Evolutionary conservation across 2,113 vertebrate species (phyloP).

Genomic region (Lasiurus borealis): DNA sequence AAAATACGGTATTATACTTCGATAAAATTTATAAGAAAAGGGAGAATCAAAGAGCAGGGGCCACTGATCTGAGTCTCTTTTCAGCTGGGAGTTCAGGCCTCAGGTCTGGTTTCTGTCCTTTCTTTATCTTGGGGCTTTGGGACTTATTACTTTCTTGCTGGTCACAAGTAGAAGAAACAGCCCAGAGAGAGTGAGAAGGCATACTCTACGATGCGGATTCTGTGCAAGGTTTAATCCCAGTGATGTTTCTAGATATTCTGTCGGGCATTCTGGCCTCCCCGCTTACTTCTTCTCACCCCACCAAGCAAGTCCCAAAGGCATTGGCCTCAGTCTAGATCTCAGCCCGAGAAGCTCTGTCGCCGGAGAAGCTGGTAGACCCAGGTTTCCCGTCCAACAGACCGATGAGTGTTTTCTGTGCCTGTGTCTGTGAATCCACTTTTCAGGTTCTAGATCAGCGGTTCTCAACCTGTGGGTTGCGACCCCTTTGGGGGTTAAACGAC

Average conservation of each 20-base stretch:
- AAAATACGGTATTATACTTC: background rate
- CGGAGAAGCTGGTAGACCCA: background rate
- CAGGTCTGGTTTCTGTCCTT: background rate
- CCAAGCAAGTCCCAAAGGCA: too few species aligned
- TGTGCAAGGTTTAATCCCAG: background rate
- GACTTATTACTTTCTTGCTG: background rate
- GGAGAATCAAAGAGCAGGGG: background rate
- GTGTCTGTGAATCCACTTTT: background rate
- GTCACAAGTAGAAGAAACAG: background rate
- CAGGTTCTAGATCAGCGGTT: background rate
- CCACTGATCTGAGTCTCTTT: background rate
- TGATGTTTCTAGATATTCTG: background rate
- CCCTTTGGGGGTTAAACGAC: too few species aligned
- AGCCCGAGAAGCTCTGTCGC: background rate
- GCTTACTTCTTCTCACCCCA: background rate
- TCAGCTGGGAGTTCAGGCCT: background rate
- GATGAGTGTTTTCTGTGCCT: too few species aligned
- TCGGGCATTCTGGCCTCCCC: background rate
- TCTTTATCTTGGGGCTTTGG: background rate
- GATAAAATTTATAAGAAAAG: background rate
- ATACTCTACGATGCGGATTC: background rate
- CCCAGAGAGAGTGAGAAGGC: background rate
- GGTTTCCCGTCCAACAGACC: background rate
- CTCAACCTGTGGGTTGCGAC: too few species aligned
- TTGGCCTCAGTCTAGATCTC: background rate